Evolutionary conservation across 2,888 invertebrate species (phyloP).

Genomic region (Eudasyphora cyanicolor): DNA sequence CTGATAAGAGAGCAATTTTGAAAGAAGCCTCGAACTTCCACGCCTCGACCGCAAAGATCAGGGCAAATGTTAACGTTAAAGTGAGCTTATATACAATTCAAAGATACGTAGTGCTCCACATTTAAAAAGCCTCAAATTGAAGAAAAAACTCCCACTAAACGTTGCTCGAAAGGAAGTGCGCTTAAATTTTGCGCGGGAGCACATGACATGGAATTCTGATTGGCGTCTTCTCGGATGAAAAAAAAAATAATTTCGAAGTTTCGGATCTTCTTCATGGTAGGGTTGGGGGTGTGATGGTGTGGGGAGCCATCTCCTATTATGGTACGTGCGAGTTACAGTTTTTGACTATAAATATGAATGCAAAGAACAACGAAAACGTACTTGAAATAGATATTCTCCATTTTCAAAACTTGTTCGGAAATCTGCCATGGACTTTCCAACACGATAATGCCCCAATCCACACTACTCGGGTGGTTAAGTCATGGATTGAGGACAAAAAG

Average conservation of each 20-base stretch:
- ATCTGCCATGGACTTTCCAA: too few species aligned
- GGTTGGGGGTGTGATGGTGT: too few species aligned
- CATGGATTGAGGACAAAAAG: not conserved
- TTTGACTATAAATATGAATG: not conserved
- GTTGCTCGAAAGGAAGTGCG: not conserved
- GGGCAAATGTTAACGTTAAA: not conserved
- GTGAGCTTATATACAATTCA: slow-evolving; percentile 2
- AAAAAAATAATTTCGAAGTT: not conserved
- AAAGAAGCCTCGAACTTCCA: slow-evolving; percentile 36
- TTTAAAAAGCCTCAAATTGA: too few species aligned
- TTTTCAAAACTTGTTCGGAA: too few species aligned
- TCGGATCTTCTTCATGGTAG: too few species aligned
- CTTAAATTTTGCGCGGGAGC: not conserved
- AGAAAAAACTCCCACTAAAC: not conserved
- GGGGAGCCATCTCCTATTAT: too few species aligned
- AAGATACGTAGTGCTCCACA: too few species aligned
- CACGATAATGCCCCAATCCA: too few species aligned
- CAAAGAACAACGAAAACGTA: too few species aligned
- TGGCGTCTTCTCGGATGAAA: slow-evolving; percentile 8
- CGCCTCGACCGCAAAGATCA: slow-evolving; percentile 21
- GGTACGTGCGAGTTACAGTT: not conserved
- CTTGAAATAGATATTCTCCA: too few species aligned
- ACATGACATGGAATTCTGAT: not conserved
- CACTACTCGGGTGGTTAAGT: too few species aligned
- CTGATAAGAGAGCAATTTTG: slow-evolving; percentile 21